phyloP scores from a whole-genome alignment of 2,113 vertebrate species.

The Cisticola juncidis region DNA sequence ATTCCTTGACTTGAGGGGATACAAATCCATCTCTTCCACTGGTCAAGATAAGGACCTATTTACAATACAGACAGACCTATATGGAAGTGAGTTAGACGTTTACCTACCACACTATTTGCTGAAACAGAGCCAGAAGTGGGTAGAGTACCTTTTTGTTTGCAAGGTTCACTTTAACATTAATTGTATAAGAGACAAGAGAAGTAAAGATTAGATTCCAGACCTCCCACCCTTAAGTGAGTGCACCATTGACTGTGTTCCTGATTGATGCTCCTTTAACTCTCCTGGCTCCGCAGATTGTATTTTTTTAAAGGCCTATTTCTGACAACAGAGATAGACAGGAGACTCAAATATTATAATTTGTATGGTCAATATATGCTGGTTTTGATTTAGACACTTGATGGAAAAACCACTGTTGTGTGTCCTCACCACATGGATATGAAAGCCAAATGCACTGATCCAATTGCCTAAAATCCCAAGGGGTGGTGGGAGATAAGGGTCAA shows the following conservation, averaged over 20 bases:
- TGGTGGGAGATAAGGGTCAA: neutral
- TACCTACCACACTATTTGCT: neutral
- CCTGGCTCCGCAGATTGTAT: neutral
- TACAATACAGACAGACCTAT: neutral
- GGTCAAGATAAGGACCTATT: neutral
- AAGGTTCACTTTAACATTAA: neutral
- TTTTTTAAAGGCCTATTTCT: neutral
- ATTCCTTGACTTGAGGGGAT: neutral
- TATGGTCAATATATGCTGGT: neutral
- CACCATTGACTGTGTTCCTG: neutral
- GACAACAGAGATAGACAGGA: neutral
- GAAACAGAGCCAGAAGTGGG: neutral
- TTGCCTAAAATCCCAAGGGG: neutral
- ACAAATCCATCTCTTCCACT: neutral
- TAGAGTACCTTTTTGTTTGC: neutral
- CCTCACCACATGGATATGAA: neutral
- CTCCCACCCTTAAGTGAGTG: neutral
- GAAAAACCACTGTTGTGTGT: neutral
- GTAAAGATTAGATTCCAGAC: neutral
- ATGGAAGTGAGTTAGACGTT: neutral
- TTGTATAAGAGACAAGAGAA: neutral
- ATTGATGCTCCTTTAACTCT: neutral
- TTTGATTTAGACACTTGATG: neutral
- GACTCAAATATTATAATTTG: neutral
- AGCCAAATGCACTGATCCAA: neutral